phyloP scores from a whole-genome alignment of 53 echinoderm and acorn worm genomes.

The Echinarachnius parma region DNA sequence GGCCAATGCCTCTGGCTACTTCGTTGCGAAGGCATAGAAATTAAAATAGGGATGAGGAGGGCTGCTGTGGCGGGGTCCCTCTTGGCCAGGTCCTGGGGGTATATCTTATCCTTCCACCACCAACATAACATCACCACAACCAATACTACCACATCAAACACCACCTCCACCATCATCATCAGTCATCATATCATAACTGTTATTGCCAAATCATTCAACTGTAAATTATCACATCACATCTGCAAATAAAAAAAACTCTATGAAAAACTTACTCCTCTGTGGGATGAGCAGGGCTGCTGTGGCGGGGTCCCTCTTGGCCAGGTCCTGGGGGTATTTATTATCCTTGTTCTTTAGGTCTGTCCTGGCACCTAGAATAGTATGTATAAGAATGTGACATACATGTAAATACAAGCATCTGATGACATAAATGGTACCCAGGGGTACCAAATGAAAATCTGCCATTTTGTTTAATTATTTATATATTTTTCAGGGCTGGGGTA shows the following conservation, averaged over 20 bases:
- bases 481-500: no score
- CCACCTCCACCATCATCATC: no score
- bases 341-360: constrained; percentile 84
- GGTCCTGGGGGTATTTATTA: constrained; percentile 61
- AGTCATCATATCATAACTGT: no score
- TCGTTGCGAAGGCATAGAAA: no score
- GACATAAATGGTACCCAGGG: no score
- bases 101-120: constrained; percentile 73
- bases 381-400: no score
- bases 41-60: constrained; percentile 63
- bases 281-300: constrained; percentile 73
- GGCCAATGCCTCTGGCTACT: no score
- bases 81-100: constrained; percentile 63
- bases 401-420: no score
- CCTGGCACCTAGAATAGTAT: constrained; percentile 70
- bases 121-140: no score
- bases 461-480: no score
- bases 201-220: constrained; percentile 9
- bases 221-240: background rate
- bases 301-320: constrained; percentile 72
- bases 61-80: constrained; percentile 79
- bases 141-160: no score
- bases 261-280: constrained; percentile 40
- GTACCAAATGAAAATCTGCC: no score
- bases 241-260: background rate